Base-by-base conservation (phyloP, 1,140 invertebrate species). In the Papilio aristodemus region DNA sequence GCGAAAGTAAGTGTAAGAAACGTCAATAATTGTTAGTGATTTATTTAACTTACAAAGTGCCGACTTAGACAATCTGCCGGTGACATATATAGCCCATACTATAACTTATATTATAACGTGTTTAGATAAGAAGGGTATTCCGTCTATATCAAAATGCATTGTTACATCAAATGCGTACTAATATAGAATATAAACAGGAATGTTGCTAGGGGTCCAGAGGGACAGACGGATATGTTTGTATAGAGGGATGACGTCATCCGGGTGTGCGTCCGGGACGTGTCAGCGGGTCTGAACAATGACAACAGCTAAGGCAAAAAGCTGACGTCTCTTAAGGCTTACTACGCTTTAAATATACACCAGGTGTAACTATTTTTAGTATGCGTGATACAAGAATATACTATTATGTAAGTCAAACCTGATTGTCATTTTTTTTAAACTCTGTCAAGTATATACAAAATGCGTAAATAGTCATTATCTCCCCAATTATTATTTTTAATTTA, bases 181-280 rank as follows among this genome's bases (percentile, higher is more conserved):
- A 17, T 64, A 39, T 43, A 25, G 60, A 64, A 63, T 2, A 25
- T n/a, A 27, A 19, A 19, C 22, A 17, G 60, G 22, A 43, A 64
- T 43, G 38, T 38, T 19, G 25, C 10, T 59, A 75, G 71, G 68
- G 64, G 64, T 72, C 73, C 71, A 64, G 54, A 57, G 68, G 58
- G 70, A 68, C 67, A 32, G 36, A 27, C 67, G 68, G 43, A 69
- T 32, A 32, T 70, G 58, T 69, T 66, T 54, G 67, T 54, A 39
- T 66, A 63, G 32, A 22, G 54, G 14, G 32, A 64, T 36, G 69
- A 70, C 38, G 60, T 54, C 60, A 71, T 72, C 73, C 73, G 70
- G 70, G 43, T 57, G 64, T 63, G 70, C 58, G 62, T 75, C 70
- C 73, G 70, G 60, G 39, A 64, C 60, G 27, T 67, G 68, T 72